Percentiles rank a stretch among this genome's conserved stretches.
Conservation (phyloP, 2,113 vertebrate species). For the Prionailurus bengalensis region DNA sequence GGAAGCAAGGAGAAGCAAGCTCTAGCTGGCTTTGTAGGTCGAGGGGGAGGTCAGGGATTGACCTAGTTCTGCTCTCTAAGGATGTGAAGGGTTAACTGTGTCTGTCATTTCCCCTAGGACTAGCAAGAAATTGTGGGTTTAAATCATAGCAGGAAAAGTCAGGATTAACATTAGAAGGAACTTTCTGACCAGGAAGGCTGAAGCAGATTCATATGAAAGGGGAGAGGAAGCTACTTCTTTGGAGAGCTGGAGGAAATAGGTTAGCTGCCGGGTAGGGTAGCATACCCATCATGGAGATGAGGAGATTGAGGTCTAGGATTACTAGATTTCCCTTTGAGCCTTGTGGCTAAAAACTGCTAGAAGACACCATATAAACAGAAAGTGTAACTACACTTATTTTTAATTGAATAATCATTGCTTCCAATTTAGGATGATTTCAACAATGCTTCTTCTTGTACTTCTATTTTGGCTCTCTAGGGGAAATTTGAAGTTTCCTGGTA, state of each 20-base stretch:
- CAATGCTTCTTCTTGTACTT: constrained; percentile 78
- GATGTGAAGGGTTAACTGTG: constrained; percentile 28
- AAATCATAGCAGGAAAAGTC: neutral
- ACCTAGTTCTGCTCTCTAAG: neutral
- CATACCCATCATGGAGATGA: neutral
- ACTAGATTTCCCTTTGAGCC: neutral
- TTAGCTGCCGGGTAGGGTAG: neutral
- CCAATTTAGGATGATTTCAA: constrained; percentile 77
- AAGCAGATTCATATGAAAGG: neutral
- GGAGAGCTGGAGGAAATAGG: neutral
- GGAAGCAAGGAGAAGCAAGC: neutral
- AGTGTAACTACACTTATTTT: constrained; percentile 75
- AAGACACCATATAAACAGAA: constrained; percentile 66
- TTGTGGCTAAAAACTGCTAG: constrained; percentile 51
- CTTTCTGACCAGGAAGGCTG: neutral
- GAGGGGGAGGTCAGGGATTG: neutral
- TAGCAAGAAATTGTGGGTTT: neutral
- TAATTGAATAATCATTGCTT: constrained; percentile 82
- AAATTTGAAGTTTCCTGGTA: constrained; percentile 80
- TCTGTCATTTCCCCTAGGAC: neutral
- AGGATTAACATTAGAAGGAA: neutral
- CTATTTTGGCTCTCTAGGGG: constrained; percentile 76
- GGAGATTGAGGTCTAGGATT: neutral
- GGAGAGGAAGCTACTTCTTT: neutral
- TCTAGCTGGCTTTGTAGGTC: neutral